Conservation (phyloP, 2,113 vertebrate genomes). For the Budorcas taxicolor region DNA sequence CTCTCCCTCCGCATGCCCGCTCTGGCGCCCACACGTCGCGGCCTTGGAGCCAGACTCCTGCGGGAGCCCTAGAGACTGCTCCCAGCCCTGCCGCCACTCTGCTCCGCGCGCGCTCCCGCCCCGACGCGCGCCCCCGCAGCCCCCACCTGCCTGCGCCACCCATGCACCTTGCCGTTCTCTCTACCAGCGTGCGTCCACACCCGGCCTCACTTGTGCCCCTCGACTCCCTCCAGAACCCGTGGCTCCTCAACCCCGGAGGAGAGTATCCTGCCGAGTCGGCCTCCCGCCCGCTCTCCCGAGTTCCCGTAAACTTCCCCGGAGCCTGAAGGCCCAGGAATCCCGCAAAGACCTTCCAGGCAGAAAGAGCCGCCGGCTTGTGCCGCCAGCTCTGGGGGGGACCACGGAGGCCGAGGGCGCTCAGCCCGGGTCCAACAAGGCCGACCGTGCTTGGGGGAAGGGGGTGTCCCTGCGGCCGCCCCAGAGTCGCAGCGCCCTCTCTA, state of each 20-base stretch:
- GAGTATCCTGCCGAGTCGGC: not conserved
- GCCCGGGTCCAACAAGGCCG: not conserved
- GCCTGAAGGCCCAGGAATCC: not conserved
- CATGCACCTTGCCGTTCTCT: not conserved
- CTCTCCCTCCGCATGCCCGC: not conserved
- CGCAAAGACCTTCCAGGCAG: not conserved
- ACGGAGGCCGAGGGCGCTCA: not conserved
- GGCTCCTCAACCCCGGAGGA: not conserved
- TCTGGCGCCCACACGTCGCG: not conserved
- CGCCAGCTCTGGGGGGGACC: not conserved
- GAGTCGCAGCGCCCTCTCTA: slow-evolving; percentile 51
- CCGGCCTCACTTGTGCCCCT: not conserved
- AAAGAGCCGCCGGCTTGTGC: not conserved
- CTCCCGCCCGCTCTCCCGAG: not conserved
- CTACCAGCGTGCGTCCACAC: too few relatives aligned
- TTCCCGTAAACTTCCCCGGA: slow-evolving; percentile 20
- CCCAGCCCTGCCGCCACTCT: not conserved
- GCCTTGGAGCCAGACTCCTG: not conserved
- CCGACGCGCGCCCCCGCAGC: not conserved
- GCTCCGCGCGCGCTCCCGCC: not conserved
- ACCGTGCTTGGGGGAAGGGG: not conserved
- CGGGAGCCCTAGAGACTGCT: not conserved
- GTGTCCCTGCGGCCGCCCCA: not conserved
- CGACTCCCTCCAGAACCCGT: not conserved
- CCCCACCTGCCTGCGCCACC: not conserved